These are phyloP conservation scores for Distichodus sexfasciatus DNA, from an alignment of 2,797 vertebrate species.

Conservation along the genomic window DNA sequence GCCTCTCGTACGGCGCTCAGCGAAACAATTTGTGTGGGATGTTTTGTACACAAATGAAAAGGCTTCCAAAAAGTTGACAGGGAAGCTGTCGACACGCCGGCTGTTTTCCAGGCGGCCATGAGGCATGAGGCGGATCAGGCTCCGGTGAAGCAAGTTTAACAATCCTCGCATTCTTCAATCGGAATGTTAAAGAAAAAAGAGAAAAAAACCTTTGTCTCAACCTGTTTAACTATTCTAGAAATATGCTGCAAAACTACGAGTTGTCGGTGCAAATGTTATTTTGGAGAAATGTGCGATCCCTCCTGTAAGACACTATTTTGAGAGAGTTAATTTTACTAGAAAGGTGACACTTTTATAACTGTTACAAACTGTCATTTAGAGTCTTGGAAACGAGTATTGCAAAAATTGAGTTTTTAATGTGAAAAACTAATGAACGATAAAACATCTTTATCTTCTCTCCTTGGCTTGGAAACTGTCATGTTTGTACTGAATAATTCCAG, in stretches of 20 bases:
- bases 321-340: not conserved
- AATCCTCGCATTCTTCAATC: constrained; percentile 70
- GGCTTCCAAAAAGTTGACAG: constrained; percentile 41
- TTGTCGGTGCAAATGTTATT: constrained; percentile 40
- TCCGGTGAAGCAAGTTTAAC: constrained; percentile 64
- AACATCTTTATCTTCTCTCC: constrained; percentile 6
- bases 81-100: constrained; percentile 51
- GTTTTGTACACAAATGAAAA: constrained; percentile 52
- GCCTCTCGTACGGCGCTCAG: constrained; percentile 41
- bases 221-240: constrained; percentile 71
- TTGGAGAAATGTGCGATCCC: constrained; percentile 26
- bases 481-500: constrained; percentile 33
- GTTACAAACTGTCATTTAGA: no score
- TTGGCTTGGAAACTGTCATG: constrained; percentile 37
- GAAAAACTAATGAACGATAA: not conserved
- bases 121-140: constrained; percentile 51
- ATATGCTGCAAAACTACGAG: constrained; percentile 54
- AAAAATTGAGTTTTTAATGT: not conserved
- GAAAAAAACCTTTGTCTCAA: constrained; percentile 74
- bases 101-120: constrained; percentile 40
- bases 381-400: no score
- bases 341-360: not conserved
- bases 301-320: not conserved
- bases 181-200: constrained; percentile 71
- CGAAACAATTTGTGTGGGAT: constrained; percentile 48